A percentile compares a stretch with the other conserved stretches of the same genome.
These are phyloP conservation scores for Penaeus japonicus DNA, from an alignment of 1,140 invertebrate genomes.

Conservation along the genomic window DNA sequence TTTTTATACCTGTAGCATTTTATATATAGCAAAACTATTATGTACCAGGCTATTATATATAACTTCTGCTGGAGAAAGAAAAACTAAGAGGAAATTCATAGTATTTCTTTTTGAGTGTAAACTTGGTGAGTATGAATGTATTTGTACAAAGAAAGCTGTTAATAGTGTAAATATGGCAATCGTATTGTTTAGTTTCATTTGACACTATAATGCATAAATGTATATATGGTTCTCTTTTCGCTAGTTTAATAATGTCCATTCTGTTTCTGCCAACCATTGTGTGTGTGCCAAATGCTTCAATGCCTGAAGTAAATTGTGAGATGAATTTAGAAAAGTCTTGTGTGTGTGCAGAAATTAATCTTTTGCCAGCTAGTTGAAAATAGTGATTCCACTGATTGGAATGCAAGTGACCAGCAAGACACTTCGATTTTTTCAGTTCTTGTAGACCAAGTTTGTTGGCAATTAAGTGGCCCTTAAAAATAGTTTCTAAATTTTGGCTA, in stretches of 20 bases:
- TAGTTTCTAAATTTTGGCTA: no score
- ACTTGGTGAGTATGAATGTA: neutral
- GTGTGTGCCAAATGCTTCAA: conserved; percentile 50
- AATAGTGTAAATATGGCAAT: conserved; percentile 48
- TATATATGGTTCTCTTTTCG: conserved; percentile 50
- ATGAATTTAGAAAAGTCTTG: neutral
- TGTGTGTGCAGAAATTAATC: neutral
- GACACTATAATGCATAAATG: conserved; percentile 51
- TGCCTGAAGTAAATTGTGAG: neutral
- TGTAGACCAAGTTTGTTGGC: no score
- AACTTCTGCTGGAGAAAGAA: conserved; percentile 21
- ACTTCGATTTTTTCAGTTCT: no score
- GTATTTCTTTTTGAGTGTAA: neutral
- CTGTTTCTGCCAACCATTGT: conserved; percentile 41
- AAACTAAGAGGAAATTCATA: neutral
- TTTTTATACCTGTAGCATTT: conserved; percentile 50
- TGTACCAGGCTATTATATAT: conserved; percentile 30
- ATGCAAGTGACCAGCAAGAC: no score
- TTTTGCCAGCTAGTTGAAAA: neutral
- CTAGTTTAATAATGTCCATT: conserved; percentile 48
- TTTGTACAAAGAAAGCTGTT: conserved; percentile 52
- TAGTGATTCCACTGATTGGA: no score
- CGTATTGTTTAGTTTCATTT: conserved; percentile 32
- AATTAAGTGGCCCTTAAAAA: no score
- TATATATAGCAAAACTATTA: conserved; percentile 42